Conservation (phyloP, 2,113 vertebrate genomes). For the Equus przewalskii region DNA sequence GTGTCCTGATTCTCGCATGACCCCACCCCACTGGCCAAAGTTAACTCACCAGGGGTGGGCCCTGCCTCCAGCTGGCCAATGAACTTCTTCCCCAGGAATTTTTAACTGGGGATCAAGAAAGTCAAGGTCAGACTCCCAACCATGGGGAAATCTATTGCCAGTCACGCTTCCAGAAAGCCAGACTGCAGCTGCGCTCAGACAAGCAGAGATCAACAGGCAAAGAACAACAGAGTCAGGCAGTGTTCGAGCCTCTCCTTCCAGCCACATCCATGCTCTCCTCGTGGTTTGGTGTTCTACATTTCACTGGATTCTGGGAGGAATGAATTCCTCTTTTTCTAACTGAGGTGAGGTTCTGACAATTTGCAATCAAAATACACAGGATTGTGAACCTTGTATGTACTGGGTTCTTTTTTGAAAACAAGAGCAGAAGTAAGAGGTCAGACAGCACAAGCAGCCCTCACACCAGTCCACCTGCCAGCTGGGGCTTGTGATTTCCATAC, state of each 20-base stretch:
- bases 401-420: background rate
- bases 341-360: background rate
- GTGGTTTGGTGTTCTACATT: background rate
- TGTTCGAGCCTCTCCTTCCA: background rate
- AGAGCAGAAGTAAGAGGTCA: background rate
- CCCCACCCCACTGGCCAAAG: too few species aligned
- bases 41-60: background rate
- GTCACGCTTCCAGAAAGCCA: background rate
- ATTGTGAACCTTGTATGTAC: background rate
- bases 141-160: background rate
- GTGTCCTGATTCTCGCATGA: rapidly evolving
- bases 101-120: background rate
- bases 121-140: background rate
- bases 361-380: background rate
- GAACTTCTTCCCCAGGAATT: background rate
- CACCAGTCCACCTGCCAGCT: background rate
- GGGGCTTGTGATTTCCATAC: background rate
- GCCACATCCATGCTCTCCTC: background rate
- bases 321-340: background rate
- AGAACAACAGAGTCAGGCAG: background rate
- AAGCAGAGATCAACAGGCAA: background rate
- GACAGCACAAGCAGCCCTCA: background rate
- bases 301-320: background rate
- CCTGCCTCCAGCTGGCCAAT: background rate
- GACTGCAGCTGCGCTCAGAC: background rate